These are phyloP conservation scores for Conus betulinus DNA, from an alignment of 1,140 invertebrate genomes.

Conservation along the genomic window DNA sequence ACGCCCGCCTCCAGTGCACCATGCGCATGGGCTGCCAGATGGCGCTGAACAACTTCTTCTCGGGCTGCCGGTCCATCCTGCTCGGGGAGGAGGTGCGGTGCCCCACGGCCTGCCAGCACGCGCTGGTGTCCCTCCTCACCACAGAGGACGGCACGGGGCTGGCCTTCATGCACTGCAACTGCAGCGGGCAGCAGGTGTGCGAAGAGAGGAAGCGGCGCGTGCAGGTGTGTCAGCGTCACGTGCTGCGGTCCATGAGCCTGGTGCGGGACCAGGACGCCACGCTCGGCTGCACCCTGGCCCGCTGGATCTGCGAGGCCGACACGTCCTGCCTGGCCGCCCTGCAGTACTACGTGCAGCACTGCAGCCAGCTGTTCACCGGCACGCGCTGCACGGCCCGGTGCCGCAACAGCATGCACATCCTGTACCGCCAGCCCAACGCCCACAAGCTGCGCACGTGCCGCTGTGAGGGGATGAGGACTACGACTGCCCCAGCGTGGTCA, in stretches of 20 bases:
- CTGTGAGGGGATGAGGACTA: conserved; percentile 65
- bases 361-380: conserved; percentile 50
- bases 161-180: conserved; percentile 69
- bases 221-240: conserved; percentile 58
- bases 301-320: conserved; percentile 68
- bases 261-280: conserved; percentile 45
- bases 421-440: conserved; percentile 65
- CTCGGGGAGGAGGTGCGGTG: conserved; percentile 43
- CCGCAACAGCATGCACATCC: conserved; percentile 66
- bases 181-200: conserved; percentile 56
- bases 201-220: conserved; percentile 54
- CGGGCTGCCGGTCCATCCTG: conserved; percentile 50
- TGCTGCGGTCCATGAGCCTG: conserved; percentile 51
- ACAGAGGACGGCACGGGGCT: conserved; percentile 58
- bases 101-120: conserved; percentile 59
- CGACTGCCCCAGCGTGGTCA: conserved; percentile 58
- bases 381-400: conserved; percentile 59
- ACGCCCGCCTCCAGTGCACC: conserved; percentile 46
- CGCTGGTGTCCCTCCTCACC: conserved; percentile 63
- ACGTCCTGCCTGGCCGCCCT: conserved; percentile 66
- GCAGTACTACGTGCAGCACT: conserved; percentile 61
- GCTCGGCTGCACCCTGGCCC: conserved; percentile 64
- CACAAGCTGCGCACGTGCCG: conserved; percentile 62
- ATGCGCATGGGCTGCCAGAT: conserved; percentile 58
- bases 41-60: conserved; percentile 62